Evolutionary conservation across 2,888 invertebrate genomes (phyloP).

Genomic region (Monopis laevigella): DNA sequence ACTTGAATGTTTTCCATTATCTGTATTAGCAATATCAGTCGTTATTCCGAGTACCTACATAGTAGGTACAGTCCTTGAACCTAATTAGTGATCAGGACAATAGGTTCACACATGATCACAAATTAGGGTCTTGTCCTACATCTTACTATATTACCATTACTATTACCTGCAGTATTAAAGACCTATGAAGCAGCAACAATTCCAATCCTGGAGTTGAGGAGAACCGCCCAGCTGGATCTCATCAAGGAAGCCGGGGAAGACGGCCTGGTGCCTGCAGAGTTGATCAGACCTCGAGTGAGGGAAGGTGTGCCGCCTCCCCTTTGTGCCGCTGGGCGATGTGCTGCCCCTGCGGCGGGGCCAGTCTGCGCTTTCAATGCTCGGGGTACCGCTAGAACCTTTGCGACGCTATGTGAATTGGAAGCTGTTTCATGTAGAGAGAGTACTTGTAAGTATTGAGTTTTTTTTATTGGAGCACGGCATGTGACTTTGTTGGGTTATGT

Average conservation of each 20-base stretch:
- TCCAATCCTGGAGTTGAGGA: conserved; percentile 36
- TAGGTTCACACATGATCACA: too few relatives aligned
- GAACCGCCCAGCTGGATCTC: conserved; percentile 16
- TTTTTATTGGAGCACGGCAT: too few relatives aligned
- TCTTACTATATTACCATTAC: too few relatives aligned
- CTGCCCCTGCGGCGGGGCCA: conserved; percentile 54
- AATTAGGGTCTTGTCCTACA: too few relatives aligned
- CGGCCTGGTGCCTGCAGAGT: conserved; percentile 19
- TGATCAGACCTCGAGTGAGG: conserved; percentile 35
- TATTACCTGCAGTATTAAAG: conserved; percentile 31
- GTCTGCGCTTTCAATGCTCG: conserved; percentile 68
- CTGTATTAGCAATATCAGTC: too few relatives aligned
- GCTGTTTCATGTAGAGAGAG: conserved; percentile 66
- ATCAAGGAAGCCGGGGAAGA: conserved; percentile 30
- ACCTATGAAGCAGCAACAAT: conserved; percentile 39
- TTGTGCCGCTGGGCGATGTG: conserved; percentile 48
- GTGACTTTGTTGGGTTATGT: too few relatives aligned
- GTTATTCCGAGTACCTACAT: too few relatives aligned
- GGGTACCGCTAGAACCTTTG: conserved; percentile 64
- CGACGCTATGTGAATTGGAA: conserved; percentile 66
- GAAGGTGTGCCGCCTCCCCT: conserved; percentile 55
- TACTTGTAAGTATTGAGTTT: conserved; percentile 63
- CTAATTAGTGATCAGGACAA: too few relatives aligned
- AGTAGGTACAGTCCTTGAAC: too few relatives aligned
- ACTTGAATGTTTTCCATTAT: too few relatives aligned